These are phyloP conservation scores for Perdita meconis DNA, from an alignment of 2,888 invertebrate species.

Conservation along the genomic window DNA sequence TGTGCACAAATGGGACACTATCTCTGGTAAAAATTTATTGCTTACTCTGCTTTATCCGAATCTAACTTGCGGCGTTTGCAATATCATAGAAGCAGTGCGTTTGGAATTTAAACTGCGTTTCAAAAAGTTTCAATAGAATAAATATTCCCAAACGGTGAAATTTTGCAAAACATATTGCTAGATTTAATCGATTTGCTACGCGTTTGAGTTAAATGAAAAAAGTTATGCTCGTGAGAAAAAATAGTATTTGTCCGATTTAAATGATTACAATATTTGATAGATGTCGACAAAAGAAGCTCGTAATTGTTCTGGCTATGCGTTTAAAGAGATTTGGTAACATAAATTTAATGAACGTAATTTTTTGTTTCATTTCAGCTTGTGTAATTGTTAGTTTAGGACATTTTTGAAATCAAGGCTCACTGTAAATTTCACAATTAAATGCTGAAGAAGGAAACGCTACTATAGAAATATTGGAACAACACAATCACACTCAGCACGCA, in stretches of 20 bases:
- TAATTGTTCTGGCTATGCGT: constrained; percentile 32
- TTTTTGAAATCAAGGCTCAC: constrained; percentile 84
- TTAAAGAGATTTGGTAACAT: constrained; percentile 4
- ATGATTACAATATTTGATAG: neutral
- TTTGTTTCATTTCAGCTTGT: constrained; percentile 87
- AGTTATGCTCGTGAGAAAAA: no score
- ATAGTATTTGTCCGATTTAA: neutral
- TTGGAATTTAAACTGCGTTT: no score
- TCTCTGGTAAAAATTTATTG: constrained; percentile 15
- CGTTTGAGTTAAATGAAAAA: no score
- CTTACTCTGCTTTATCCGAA: neutral
- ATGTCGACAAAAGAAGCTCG: constrained; percentile 37
- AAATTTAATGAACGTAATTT: constrained; percentile 45
- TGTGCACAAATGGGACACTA: constrained; percentile 18
- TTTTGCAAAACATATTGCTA: no score
- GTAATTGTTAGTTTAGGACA: constrained; percentile 86
- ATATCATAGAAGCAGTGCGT: no score
- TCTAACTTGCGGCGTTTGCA: neutral
- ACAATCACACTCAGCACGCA: constrained; percentile 94
- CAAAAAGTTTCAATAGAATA: neutral
- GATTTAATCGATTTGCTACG: no score
- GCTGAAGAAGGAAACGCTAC: constrained; percentile 78
- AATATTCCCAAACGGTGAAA: no score
- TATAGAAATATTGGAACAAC: constrained; percentile 82
- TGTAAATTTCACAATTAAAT: constrained; percentile 83